Evolutionary conservation across 2,888 invertebrate genomes (phyloP).

Genomic region (Troides helena): DNA sequence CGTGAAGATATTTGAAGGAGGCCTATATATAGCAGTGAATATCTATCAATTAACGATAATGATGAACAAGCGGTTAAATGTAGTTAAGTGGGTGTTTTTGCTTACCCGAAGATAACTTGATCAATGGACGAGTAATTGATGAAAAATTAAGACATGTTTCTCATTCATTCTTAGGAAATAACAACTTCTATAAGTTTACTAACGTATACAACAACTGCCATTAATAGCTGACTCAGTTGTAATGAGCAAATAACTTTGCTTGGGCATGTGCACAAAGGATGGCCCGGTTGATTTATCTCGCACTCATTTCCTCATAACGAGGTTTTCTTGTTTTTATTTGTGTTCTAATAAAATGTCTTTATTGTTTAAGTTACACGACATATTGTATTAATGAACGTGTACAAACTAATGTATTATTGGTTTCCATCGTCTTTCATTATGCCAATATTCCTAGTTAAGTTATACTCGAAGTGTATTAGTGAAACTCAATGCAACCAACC

Average conservation of each 20-base stretch:
- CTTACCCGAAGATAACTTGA: too few relatives aligned
- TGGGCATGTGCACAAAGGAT: constrained; percentile 2
- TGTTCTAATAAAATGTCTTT: constrained; percentile 3
- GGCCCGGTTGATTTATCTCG: constrained; percentile 3
- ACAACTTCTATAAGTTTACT: constrained; percentile 1
- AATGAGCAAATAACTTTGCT: constrained; percentile 7
- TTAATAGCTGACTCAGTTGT: constrained; percentile 4
- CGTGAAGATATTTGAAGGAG: too few relatives aligned
- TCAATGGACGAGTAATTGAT: neutral
- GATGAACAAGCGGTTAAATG: too few relatives aligned
- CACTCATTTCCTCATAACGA: constrained; percentile 8
- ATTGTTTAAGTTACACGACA: neutral
- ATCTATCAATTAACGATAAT: too few relatives aligned
- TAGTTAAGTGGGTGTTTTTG: too few relatives aligned
- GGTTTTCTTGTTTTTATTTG: constrained; percentile 5
- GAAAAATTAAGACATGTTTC: neutral
- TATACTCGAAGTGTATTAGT: too few relatives aligned
- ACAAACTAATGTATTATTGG: neutral
- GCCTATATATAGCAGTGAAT: too few relatives aligned
- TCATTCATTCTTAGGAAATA: neutral
- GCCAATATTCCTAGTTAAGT: too few relatives aligned
- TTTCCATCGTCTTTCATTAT: neutral
- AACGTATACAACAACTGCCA: neutral
- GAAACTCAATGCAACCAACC: too few relatives aligned
- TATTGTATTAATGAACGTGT: neutral